Percentiles rank a stretch among this genome's conserved stretches.
Evolutionary conservation across 2,797 vertebrate species (phyloP).

Genomic region (Lepus oiostolus): DNA sequence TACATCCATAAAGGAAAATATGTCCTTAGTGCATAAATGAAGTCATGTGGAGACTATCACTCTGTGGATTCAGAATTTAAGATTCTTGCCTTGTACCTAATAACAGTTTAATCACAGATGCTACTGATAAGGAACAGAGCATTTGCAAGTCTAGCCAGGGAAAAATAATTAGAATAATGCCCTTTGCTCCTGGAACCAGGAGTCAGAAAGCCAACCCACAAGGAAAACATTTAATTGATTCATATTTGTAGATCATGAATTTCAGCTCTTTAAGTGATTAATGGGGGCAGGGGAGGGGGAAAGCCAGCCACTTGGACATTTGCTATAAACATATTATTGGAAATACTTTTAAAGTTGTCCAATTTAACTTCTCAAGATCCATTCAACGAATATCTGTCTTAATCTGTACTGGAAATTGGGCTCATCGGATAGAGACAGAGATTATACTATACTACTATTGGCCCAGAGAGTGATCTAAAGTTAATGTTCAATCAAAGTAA

Average conservation of each 20-base stretch:
- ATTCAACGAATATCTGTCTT: neutral
- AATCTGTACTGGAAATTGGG: neutral
- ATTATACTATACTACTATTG: neutral
- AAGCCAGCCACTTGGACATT: neutral
- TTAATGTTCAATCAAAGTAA: neutral
- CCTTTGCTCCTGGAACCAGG: neutral
- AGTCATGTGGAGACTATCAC: neutral
- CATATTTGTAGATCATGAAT: neutral
- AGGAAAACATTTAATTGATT: neutral
- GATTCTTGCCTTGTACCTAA: neutral
- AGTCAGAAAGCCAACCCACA: neutral
- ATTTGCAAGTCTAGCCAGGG: neutral
- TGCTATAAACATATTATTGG: neutral
- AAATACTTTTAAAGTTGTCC: neutral
- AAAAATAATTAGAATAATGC: neutral
- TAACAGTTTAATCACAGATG: neutral
- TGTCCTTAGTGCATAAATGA: neutral
- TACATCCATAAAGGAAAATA: neutral
- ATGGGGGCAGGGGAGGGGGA: neutral
- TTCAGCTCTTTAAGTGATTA: neutral
- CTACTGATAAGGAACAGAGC: neutral
- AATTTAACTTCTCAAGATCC: neutral
- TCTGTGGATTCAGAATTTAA: neutral
- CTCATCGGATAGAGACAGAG: constrained; percentile 12
- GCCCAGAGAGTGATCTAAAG: neutral